Evolutionary conservation across 2,797 vertebrate genomes (phyloP), one percentile per base, ranked within the genome.

Genomic region (Halcyon badia): DNA sequence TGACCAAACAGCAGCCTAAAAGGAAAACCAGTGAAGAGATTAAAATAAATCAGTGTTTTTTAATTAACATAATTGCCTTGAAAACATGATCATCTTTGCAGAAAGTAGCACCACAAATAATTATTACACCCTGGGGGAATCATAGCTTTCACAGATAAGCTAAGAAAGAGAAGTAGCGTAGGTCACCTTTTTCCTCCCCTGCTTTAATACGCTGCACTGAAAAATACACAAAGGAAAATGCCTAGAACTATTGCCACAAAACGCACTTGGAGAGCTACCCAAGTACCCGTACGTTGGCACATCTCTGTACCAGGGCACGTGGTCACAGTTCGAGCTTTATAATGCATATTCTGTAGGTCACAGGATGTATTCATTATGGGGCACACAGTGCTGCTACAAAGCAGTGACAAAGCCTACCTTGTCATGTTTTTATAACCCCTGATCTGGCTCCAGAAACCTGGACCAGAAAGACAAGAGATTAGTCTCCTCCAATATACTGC

Each of bases 41-140:
- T 77, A 85, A 48, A 83, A 85, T 30, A 89, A 90, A 85, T 39
- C 58, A 52, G 39, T 57, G 25, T 0, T 72, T 91, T 95, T 93
- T 78, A 91, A 71, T 56, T 73, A 83, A 73, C 48, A 90, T 56
- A 93, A 51, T n/a, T 49, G 52, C 56, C 49, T 88, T 71, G 46
- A 62, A 87, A 84, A 69, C 64, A 77, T 0, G 0, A 25, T 69
- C 5, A 14, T 60, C 52, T 56, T 75, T 25, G 31, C 19, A 80
- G 31, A 65, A 87, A 61, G 58, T 6, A 69, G 56, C 7, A 7
- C 24, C 58, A 54, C 33, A 83, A 88, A 65, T 65, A 90, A 87
- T 87, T 81, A 79, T 93, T 62, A 79, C 44, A 66, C 21, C 16
- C 46, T 3, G 56, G 0, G 41, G 33, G 60, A 86, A 86, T 61